These are phyloP conservation scores for Lamellibrachia luymesi DNA, from an alignment of 1,140 invertebrate species.

Conservation along the genomic window DNA sequence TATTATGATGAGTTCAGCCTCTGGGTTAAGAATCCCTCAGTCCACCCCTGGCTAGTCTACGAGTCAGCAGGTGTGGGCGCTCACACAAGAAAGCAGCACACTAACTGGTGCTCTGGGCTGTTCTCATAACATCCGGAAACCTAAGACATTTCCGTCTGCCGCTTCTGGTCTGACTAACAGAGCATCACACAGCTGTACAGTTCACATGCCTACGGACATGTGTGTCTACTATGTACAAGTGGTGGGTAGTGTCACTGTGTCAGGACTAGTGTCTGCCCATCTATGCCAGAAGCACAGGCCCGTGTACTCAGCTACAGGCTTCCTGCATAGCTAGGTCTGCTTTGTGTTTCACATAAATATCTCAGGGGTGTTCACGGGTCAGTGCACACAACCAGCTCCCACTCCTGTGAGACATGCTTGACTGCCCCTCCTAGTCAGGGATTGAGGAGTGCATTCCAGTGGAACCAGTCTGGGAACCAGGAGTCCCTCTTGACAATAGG, in stretches of 20 bases:
- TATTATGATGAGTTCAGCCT: neutral
- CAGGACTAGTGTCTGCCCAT: neutral
- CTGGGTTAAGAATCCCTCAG: neutral
- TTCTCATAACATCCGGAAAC: neutral
- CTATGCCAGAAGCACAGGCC: neutral
- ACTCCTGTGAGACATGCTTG: neutral
- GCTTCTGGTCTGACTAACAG: neutral
- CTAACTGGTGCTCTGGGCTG: neutral
- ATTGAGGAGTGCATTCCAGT: neutral
- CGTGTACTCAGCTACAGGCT: neutral
- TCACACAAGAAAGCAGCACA: neutral
- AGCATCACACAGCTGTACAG: neutral
- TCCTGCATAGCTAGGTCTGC: neutral
- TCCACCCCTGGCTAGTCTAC: neutral
- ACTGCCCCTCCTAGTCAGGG: neutral
- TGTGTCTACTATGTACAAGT: neutral
- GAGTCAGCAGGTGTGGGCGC: neutral
- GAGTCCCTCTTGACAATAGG: neutral
- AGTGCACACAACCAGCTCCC: neutral
- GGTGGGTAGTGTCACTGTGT: neutral
- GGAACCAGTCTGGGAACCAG: neutral
- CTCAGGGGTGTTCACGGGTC: neutral
- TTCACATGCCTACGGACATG: neutral
- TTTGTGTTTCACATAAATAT: neutral
- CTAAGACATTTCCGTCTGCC: neutral